These are phyloP conservation scores for Seriola rivoliana DNA, from an alignment of 2,113 vertebrate species.

Conservation along the genomic window DNA sequence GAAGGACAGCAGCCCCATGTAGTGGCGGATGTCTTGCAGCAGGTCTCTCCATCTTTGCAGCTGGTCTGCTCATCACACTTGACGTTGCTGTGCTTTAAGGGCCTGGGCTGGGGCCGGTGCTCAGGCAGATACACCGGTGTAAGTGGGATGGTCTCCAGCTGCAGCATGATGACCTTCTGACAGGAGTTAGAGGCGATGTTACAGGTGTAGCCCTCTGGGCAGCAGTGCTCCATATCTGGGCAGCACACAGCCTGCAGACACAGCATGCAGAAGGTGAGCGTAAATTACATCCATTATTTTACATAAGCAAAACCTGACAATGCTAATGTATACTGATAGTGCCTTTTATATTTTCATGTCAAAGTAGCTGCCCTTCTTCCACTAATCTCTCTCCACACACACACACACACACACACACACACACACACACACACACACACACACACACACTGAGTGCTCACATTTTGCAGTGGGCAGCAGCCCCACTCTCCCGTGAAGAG, in stretches of 20 bases:
- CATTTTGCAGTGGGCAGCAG: constrained; percentile 81
- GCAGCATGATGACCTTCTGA: constrained; percentile 57
- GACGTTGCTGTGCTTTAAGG: constrained; percentile 1
- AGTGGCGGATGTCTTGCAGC: constrained; percentile 72
- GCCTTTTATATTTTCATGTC: constrained; percentile 7
- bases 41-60: constrained; percentile 75
- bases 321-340: not conserved
- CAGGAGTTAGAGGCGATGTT: constrained; percentile 53
- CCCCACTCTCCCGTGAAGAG: constrained; percentile 67
- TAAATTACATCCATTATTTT: not conserved
- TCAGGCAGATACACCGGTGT: constrained; percentile 29
- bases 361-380: not conserved
- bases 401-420: too few species aligned
- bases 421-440: too few species aligned
- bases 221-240: constrained; percentile 83
- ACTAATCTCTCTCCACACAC: not conserved
- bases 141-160: constrained; percentile 66
- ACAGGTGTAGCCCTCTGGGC: constrained; percentile 84
- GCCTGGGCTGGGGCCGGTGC: not conserved
- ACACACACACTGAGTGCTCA: constrained; percentile 32
- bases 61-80: constrained; percentile 56
- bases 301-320: not conserved
- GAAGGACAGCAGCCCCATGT: constrained; percentile 82
- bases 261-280: not conserved
- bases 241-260: constrained; percentile 82